Conservation (phyloP, 2,888 invertebrate genomes). For the Parnassius orleans region DNA sequence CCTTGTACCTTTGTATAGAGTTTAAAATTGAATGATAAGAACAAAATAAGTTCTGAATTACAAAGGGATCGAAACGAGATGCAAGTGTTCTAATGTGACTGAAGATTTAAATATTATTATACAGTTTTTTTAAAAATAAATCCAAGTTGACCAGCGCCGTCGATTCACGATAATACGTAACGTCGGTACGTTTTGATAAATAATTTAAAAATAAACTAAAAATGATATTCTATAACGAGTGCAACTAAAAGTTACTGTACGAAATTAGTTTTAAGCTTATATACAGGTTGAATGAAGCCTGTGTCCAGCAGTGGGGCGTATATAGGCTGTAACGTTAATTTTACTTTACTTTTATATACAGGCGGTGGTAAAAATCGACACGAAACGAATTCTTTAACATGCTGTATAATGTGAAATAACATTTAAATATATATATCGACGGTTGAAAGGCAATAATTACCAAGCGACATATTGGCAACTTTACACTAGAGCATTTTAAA, state of each 20-base stretch:
- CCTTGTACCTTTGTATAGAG: not conserved
- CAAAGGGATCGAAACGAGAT: not conserved
- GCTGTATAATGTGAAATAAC: not conserved
- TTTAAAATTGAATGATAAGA: not conserved
- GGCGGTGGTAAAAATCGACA: conserved; percentile 6
- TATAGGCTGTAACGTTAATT: no score
- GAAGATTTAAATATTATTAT: not conserved
- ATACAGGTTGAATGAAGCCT: not conserved
- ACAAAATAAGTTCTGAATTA: not conserved
- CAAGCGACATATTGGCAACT: no score
- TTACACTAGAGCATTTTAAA: no score
- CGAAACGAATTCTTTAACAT: not conserved
- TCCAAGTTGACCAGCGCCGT: not conserved
- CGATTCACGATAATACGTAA: not conserved
- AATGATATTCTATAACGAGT: conserved; percentile 51
- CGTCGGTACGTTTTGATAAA: conserved; percentile 35
- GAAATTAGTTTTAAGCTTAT: conserved; percentile 34
- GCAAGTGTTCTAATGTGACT: not conserved
- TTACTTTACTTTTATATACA: not conserved
- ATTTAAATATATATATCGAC: not conserved
- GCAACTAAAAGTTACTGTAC: conserved; percentile 57
- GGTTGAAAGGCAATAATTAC: no score
- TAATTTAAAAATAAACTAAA: conserved; percentile 42
- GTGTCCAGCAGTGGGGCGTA: no score
- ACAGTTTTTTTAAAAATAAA: not conserved